phyloP scores from a whole-genome alignment of 2,797 vertebrate species.

The Cynodonichthys magdalenae region DNA sequence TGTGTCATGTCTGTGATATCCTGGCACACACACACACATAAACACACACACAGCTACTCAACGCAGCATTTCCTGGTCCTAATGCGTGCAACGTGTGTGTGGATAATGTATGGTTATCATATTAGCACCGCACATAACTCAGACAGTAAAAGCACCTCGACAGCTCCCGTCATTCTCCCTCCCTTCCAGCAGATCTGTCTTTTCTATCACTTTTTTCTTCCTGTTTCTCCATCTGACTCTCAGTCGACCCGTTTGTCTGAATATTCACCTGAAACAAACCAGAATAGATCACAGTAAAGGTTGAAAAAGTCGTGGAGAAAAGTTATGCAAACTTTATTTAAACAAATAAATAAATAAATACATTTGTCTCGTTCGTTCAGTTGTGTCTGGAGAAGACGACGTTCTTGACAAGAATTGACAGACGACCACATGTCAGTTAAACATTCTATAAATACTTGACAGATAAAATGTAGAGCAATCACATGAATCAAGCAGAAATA shows the following conservation, averaged over 20 bases:
- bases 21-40: slow-evolving; percentile 50
- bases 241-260: slow-evolving; percentile 19
- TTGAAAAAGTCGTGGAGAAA: slow-evolving; percentile 5
- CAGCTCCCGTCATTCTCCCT: slow-evolving; percentile 45
- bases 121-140: slow-evolving; percentile 67
- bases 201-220: slow-evolving; percentile 23
- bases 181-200: slow-evolving; percentile 40
- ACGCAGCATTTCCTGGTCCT: slow-evolving; percentile 52
- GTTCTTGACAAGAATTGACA: slow-evolving; percentile 28
- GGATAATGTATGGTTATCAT: slow-evolving; percentile 62
- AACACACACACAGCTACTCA: slow-evolving; percentile 39
- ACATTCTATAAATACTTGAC: slow-evolving; percentile 44
- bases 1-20: slow-evolving; percentile 58
- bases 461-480: slow-evolving; percentile 16
- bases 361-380: background rate
- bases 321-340: slow-evolving; percentile 19
- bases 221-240: slow-evolving; percentile 9
- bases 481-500: slow-evolving; percentile 27
- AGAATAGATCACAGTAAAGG: slow-evolving; percentile 27
- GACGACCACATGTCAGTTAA: slow-evolving; percentile 19
- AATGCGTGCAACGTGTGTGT: slow-evolving; percentile 56
- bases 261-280: slow-evolving; percentile 27
- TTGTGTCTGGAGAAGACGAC: background rate
- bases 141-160: slow-evolving; percentile 62
- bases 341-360: background rate